Conservation (phyloP, 1,140 invertebrate species). For the Proctacanthus coquilletti region DNA sequence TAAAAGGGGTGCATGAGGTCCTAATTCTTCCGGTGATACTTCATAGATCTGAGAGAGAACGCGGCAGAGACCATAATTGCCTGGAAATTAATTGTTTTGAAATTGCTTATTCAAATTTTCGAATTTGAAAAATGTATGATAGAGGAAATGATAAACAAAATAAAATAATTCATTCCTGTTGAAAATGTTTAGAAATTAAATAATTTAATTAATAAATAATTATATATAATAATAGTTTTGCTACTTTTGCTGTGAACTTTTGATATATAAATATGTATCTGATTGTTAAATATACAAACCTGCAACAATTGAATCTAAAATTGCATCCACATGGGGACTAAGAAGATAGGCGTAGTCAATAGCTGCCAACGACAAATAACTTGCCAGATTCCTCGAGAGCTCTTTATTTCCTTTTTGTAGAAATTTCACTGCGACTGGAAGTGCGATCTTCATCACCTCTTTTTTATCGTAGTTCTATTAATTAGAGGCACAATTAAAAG, state of each 20-base stretch:
- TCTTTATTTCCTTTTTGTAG: conserved; percentile 79
- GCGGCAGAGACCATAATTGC: conserved; percentile 66
- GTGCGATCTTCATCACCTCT: conserved; percentile 71
- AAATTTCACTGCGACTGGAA: conserved; percentile 83
- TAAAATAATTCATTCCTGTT: too few relatives aligned
- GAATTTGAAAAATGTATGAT: too few relatives aligned
- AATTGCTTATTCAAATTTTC: too few relatives aligned
- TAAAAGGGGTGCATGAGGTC: conserved; percentile 67
- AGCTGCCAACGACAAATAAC: conserved; percentile 82
- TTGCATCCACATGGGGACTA: conserved; percentile 71
- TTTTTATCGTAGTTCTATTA: conserved; percentile 75
- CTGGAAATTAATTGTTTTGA: conserved; percentile 40
- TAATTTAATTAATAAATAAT: too few relatives aligned
- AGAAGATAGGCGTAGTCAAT: conserved; percentile 76
- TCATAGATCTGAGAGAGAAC: conserved; percentile 79
- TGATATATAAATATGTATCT: too few relatives aligned
- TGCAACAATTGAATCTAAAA: conserved; percentile 76
- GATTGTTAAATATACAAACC: conserved; percentile 33
- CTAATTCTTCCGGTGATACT: conserved; percentile 67
- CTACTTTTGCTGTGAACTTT: too few relatives aligned
- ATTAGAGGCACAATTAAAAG: too few relatives aligned
- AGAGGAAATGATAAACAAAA: too few relatives aligned
- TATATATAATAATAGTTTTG: too few relatives aligned
- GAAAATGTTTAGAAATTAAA: too few relatives aligned
- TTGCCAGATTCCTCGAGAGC: conserved; percentile 74